These are phyloP conservation scores for Drosophila eohydei DNA, from an alignment of 2,888 invertebrate genomes.

Conservation along the genomic window DNA sequence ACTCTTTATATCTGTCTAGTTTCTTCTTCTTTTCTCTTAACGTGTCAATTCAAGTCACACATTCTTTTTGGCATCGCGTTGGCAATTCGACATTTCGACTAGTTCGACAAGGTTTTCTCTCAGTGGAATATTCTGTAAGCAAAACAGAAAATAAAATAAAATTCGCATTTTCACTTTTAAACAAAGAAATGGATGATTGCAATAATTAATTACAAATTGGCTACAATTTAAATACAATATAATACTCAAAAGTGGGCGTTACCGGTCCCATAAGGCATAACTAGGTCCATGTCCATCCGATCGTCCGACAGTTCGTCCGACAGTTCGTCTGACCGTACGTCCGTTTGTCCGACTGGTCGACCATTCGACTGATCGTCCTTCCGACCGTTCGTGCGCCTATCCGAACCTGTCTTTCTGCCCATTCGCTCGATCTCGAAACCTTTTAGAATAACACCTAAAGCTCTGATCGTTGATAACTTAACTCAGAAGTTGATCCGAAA, in stretches of 20 bases:
- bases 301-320: neutral
- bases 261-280: too few species aligned
- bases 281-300: neutral
- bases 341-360: too few species aligned
- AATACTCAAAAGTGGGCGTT: neutral
- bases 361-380: neutral
- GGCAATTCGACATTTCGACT: constrained; percentile 54
- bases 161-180: neutral
- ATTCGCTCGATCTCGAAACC: neutral
- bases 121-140: constrained; percentile 32
- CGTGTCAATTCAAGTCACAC: constrained; percentile 58
- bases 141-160: neutral
- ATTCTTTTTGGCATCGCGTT: constrained; percentile 42
- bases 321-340: too few species aligned
- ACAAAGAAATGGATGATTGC: neutral
- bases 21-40: constrained; percentile 8
- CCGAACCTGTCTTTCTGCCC: neutral
- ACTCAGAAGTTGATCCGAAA: neutral
- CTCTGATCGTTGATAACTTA: too few species aligned
- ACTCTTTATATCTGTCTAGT: constrained; percentile 39
- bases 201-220: neutral
- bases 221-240: too few species aligned
- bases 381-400: neutral
- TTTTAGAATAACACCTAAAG: neutral
- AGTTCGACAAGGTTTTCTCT: constrained; percentile 47